Percentiles rank a stretch among this genome's conserved stretches.
Evolutionary conservation across 2,797 vertebrate genomes (phyloP).

Genomic region (Lutra lutra): DNA sequence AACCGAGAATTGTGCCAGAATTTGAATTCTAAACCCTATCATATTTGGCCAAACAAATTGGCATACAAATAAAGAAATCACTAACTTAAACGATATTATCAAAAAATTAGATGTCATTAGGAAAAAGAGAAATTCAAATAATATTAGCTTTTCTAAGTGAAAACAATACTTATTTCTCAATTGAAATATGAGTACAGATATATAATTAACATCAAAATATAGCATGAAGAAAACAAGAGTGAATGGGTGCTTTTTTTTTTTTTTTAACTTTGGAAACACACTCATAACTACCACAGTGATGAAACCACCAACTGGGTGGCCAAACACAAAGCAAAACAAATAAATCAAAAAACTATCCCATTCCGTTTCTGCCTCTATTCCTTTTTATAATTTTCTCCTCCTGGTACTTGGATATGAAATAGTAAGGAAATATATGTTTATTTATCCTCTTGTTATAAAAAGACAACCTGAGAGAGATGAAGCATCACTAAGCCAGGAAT

Average conservation of each 20-base stretch:
- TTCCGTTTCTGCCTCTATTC: background rate
- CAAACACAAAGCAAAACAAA: slow-evolving; percentile 3
- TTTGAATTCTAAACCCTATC: background rate
- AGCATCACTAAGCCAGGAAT: background rate
- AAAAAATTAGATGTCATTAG: background rate
- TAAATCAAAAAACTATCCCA: background rate
- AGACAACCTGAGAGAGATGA: background rate
- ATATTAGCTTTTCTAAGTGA: background rate
- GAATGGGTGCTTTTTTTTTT: background rate
- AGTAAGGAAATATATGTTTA: background rate
- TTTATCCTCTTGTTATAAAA: background rate
- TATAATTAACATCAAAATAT: background rate
- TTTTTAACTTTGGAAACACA: slow-evolving; percentile 1
- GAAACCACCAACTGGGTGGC: background rate
- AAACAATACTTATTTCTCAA: slow-evolving; percentile 17
- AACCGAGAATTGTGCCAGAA: background rate
- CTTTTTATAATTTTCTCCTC: background rate
- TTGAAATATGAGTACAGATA: background rate
- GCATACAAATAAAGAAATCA: slow-evolving; percentile 12
- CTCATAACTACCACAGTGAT: background rate
- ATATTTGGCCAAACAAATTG: background rate
- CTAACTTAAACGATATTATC: background rate
- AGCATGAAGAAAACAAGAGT: background rate
- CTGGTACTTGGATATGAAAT: background rate
- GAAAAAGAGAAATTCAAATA: slow-evolving; percentile 39